Percentiles rank a stretch among this genome's conserved stretches.
Conservation (phyloP, 2,888 invertebrate species). For the Noctua janthina region DNA sequence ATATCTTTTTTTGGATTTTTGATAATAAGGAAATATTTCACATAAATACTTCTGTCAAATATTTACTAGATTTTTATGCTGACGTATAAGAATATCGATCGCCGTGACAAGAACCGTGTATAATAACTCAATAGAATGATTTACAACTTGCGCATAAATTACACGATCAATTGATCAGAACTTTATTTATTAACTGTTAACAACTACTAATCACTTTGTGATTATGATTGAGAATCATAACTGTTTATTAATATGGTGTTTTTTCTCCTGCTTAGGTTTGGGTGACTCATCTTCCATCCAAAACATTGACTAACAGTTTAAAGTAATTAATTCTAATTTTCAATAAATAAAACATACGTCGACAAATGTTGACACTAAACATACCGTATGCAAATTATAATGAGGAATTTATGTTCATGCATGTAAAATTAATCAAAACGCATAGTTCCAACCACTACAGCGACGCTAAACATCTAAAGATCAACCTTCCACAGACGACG, state of each 20-base stretch:
- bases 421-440: background rate
- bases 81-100: background rate
- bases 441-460: background rate
- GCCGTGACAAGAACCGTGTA: background rate
- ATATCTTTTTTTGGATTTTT: too few relatives aligned
- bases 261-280: background rate
- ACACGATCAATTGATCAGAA: slow-evolving; percentile 2
- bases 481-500: background rate
- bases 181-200: slow-evolving; percentile 31
- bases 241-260: background rate
- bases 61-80: background rate
- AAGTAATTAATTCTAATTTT: background rate
- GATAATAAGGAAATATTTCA: too few relatives aligned
- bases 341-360: slow-evolving; percentile 1
- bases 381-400: background rate
- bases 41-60: too few relatives aligned
- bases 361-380: background rate
- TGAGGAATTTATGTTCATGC: background rate
- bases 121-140: background rate
- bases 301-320: slow-evolving; percentile 6
- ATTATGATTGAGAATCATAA: background rate
- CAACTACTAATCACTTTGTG: slow-evolving; percentile 5
- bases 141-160: slow-evolving; percentile 14
- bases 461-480: background rate
- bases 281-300: background rate